These are phyloP conservation scores for Ophioderma brevispina DNA, from an alignment of 35 echinoderm and acorn worm genomes.

Conservation along the genomic window DNA sequence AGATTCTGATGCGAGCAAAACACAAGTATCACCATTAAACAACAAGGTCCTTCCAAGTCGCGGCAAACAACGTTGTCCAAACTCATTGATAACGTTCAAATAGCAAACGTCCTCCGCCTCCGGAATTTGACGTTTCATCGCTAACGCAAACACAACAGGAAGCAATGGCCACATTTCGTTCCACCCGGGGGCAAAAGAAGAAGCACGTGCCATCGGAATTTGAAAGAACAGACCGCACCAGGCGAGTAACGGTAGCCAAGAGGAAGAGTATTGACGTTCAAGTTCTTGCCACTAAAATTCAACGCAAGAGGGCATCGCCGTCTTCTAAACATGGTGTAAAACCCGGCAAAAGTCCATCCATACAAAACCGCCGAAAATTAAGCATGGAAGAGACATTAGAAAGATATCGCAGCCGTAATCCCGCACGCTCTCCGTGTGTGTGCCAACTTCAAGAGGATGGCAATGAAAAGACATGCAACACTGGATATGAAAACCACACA, in stretches of 20 bases:
- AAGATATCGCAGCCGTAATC: background rate
- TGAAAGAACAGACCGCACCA: background rate
- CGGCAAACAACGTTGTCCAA: background rate
- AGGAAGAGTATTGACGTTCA: constrained; percentile 3
- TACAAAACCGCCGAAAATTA: background rate
- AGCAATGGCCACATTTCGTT: background rate
- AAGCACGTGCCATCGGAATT: background rate
- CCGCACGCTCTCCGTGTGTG: background rate
- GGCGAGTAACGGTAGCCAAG: constrained; percentile 16
- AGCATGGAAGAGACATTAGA: background rate
- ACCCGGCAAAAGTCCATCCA: background rate
- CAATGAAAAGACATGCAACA: too few relatives aligned
- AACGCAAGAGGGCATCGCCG: too few relatives aligned
- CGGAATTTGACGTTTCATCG: background rate
- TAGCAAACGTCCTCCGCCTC: background rate
- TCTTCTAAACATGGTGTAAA: background rate
- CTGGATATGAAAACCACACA: background rate
- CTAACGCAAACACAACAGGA: background rate
- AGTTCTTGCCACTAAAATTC: background rate
- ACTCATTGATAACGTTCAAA: background rate
- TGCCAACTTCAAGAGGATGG: background rate
- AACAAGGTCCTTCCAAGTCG: background rate
- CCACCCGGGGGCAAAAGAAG: background rate
- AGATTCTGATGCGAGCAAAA: background rate
- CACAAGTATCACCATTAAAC: background rate